Percentiles rank a stretch among this genome's conserved stretches.
Evolutionary conservation across 2,113 vertebrate genomes (phyloP).

Genomic region (Siniperca knerii): DNA sequence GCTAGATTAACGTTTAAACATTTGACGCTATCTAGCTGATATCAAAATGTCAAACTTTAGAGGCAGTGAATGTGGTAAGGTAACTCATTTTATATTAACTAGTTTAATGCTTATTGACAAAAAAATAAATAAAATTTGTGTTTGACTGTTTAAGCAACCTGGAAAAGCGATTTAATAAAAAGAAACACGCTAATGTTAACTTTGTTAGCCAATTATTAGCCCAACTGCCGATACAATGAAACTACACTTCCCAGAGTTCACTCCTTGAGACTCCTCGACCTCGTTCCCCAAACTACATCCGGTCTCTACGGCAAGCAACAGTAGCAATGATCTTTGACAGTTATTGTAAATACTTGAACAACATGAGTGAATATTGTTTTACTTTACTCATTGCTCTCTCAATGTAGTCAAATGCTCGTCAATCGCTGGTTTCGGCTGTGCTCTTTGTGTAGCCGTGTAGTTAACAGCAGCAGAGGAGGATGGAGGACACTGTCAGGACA

Average conservation of each 20-base stretch:
- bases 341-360: neutral
- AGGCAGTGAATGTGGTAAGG: neutral
- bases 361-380: neutral
- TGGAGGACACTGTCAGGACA: conserved; percentile 55
- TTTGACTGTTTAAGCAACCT: neutral
- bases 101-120: neutral
- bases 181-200: neutral
- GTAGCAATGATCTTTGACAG: too few relatives aligned
- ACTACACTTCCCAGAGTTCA: conserved; percentile 67
- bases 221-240: accelerated
- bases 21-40: neutral
- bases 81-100: neutral
- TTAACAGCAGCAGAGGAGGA: conserved; percentile 9
- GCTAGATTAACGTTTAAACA: neutral
- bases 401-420: conserved; percentile 48
- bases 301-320: neutral
- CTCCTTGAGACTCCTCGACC: neutral
- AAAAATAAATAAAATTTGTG: neutral
- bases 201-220: neutral
- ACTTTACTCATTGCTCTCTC: accelerated
- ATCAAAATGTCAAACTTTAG: neutral
- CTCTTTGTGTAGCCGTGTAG: conserved; percentile 16
- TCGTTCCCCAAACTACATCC: conserved; percentile 27
- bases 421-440: conserved; percentile 36
- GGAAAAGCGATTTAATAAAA: neutral